Evolutionary conservation across 2,888 invertebrate genomes (phyloP).

Genomic region (Brachyptera putata): DNA sequence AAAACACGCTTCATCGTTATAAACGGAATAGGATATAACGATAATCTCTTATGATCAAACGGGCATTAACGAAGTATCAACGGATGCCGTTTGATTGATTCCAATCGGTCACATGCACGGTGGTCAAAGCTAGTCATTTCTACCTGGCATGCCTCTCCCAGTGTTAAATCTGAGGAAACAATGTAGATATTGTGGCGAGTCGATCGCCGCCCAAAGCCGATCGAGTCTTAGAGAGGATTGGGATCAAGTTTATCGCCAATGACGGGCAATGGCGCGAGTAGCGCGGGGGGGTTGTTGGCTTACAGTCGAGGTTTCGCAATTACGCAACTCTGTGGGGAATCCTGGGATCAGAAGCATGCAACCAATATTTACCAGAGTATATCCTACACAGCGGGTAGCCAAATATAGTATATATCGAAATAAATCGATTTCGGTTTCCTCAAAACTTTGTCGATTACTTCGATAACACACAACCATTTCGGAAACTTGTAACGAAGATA

Average conservation of each 20-base stretch:
- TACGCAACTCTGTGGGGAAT: constrained; percentile 5
- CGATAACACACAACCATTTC: neutral
- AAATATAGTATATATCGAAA: constrained; percentile 5
- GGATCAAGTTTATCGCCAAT: constrained; percentile 9
- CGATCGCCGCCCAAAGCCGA: too few species aligned
- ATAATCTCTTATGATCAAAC: too few species aligned
- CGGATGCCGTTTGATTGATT: too few species aligned
- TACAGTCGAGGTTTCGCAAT: constrained; percentile 4
- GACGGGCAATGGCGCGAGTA: constrained; percentile 13
- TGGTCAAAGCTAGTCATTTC: too few species aligned
- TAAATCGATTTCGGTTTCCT: constrained; percentile 17
- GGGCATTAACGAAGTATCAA: too few species aligned
- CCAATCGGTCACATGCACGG: too few species aligned
- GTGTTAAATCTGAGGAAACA: too few species aligned
- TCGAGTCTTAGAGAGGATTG: constrained; percentile 4
- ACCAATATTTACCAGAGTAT: constrained; percentile 11
- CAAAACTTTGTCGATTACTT: constrained; percentile 7
- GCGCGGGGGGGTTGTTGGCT: neutral
- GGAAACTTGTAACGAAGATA: neutral
- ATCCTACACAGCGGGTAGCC: constrained; percentile 5
- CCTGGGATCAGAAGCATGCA: neutral
- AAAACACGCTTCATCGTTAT: too few species aligned
- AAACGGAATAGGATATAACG: too few species aligned
- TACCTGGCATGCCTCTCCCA: too few species aligned
- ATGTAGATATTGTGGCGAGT: constrained; percentile 4